Conservation (phyloP, 2,797 vertebrate species). For the Sebastes alutus region DNA sequence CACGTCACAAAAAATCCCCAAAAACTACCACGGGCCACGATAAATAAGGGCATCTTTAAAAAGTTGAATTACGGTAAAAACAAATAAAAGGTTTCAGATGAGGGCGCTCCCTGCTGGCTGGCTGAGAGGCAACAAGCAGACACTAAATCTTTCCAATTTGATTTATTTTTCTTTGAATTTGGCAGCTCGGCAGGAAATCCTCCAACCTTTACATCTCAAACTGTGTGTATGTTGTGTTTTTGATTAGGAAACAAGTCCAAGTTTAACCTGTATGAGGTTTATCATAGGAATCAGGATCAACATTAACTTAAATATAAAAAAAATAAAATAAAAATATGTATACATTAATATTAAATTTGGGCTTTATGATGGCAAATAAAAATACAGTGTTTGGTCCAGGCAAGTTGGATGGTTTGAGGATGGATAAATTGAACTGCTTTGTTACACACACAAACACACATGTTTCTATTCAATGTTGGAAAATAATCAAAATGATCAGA, state of each 20-base stretch:
- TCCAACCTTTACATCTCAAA: neutral
- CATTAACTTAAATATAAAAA: neutral
- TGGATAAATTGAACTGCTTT: neutral
- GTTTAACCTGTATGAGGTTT: neutral
- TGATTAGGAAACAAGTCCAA: neutral
- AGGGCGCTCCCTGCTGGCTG: conserved; percentile 14
- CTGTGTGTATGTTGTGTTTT: neutral
- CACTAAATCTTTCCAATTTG: neutral
- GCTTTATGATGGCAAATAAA: neutral
- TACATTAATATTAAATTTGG: neutral
- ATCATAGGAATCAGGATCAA: neutral
- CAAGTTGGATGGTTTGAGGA: neutral
- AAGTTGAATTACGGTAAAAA: neutral
- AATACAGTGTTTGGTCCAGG: neutral
- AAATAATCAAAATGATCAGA: neutral
- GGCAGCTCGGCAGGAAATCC: neutral
- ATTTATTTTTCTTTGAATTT: neutral
- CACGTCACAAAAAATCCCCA: neutral
- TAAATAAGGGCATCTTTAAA: neutral
- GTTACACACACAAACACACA: neutral
- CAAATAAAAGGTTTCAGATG: neutral
- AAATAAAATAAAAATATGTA: neutral
- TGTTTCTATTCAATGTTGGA: neutral
- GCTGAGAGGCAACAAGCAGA: neutral
- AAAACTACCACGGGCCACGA: neutral